phyloP scores from a whole-genome alignment of 1,140 invertebrate genomes.

The Xylocopa sonorina region DNA sequence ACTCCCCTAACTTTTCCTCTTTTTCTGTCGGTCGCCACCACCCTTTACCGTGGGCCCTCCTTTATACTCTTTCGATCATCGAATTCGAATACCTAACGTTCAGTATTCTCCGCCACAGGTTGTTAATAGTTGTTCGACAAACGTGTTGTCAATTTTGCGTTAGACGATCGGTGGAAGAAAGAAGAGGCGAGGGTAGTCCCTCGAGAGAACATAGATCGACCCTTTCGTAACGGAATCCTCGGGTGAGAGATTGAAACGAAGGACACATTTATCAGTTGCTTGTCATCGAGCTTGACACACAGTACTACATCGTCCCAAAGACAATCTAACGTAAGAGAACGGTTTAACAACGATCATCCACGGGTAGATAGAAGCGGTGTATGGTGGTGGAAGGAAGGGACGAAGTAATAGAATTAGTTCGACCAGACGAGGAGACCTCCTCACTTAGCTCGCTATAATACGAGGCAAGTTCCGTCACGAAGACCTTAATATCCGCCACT shows the following conservation, averaged over 20 bases:
- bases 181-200: not conserved
- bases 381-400: slow-evolving; percentile 52
- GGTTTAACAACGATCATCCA: slow-evolving; percentile 49
- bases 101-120: no score
- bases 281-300: slow-evolving; percentile 26
- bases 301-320: slow-evolving; percentile 15
- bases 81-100: slow-evolving; percentile 1
- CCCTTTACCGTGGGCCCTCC: not conserved
- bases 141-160: no score
- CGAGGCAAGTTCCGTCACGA: slow-evolving; percentile 72
- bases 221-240: not conserved
- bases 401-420: slow-evolving; percentile 69
- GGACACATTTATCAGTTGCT: slow-evolving; percentile 38
- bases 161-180: no score
- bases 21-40: not conserved
- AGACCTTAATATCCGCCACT: slow-evolving; percentile 73
- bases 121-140: no score
- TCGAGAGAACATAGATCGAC: not conserved
- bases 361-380: slow-evolving; percentile 35
- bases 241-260: slow-evolving; percentile 24
- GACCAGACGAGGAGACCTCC: slow-evolving; percentile 66
- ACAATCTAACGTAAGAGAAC: slow-evolving; percentile 25
- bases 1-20: slow-evolving; percentile 38
- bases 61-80: not conserved
- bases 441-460: slow-evolving; percentile 66